Evolutionary conservation across 2,113 vertebrate species (phyloP), one percentile per base, ranked within the genome.

Genomic region (Sinocyclocheilus grahami): DNA sequence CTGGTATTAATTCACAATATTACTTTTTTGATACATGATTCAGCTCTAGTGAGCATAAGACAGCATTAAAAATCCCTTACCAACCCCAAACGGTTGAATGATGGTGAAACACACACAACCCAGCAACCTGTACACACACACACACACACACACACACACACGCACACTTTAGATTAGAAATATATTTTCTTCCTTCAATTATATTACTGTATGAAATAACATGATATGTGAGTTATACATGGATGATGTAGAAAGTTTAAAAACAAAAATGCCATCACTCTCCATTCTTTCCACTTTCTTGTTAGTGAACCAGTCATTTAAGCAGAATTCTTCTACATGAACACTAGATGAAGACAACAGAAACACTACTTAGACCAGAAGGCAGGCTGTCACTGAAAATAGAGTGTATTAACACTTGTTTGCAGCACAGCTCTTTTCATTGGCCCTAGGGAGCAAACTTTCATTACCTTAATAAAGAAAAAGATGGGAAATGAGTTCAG

Each of bases 301-400:
- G 0, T 18, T 48, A 11, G 33, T 65, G 39, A 20, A 74, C 11
- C 37, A 20, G 5, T 33, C 8, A 72, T 20, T 11, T 4, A 39
- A 48, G 5, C 72, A 0, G n/a, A 76, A 37, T 33, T 79, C 20
- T 48, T 84, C 13, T 6, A 37, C 1, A 24, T 76, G 37, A 72
- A 86, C 87, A 89, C 87, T 82, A 88, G 81, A 83, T 81, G 86
- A 86, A 84, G 84, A 86, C 77, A 85, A 42, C 16, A 62, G n/a
- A 30, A 72, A n/a, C 53, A 79, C 18, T 13, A 42, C 5, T 62
- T 12, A 20, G 33, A 42, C 18, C 3, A 39, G 37, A 79, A 22
- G 18, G 51, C 33, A 42, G n/a, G 55, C 22, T 42, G 37, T n/a
- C 5, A 14, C 13, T 60, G 18, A 5, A 22, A 11, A 60, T 11